A percentile compares a stretch with the other conserved stretches of the same genome.
phyloP scores from a whole-genome alignment of 2,113 vertebrate genomes.

The Syngnathus scovelli region DNA sequence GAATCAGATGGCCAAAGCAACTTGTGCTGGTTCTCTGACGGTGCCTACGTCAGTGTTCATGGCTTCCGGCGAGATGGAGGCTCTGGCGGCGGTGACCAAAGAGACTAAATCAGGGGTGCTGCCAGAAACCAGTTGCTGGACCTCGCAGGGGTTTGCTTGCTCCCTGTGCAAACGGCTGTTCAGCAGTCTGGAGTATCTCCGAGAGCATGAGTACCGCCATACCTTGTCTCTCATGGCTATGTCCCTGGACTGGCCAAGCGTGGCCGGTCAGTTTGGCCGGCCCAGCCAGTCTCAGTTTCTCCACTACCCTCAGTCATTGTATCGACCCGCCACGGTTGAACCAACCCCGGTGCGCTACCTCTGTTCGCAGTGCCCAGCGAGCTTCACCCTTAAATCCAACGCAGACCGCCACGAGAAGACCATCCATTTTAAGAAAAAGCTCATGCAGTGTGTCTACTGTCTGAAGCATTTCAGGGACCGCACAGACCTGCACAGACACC shows the following conservation, averaged over 20 bases:
- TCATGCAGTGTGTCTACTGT: conserved; percentile 73
- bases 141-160: conserved; percentile 66
- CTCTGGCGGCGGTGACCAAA: conserved; percentile 36
- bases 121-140: conserved; percentile 51
- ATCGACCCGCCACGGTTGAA: conserved; percentile 11
- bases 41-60: conserved; percentile 38
- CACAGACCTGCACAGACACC: conserved; percentile 72
- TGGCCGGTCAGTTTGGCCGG: conserved; percentile 20
- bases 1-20: conserved; percentile 65
- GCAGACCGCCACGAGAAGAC: conserved; percentile 77
- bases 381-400: conserved; percentile 80
- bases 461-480: conserved; percentile 71
- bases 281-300: conserved; percentile 25
- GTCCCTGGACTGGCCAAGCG: conserved; percentile 56
- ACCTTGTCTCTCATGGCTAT: conserved; percentile 66
- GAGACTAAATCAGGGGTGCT: conserved; percentile 45
- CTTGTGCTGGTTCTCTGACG: conserved; percentile 50
- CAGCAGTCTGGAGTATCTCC: conserved; percentile 67
- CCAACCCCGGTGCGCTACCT: conserved; percentile 66
- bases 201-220: conserved; percentile 72
- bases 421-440: conserved; percentile 75
- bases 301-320: conserved; percentile 43
- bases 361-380: conserved; percentile 74
- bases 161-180: conserved; percentile 77
- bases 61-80: conserved; percentile 50